A percentile compares a stretch with the other conserved stretches of the same genome.
These are phyloP conservation scores for Anas platyrhynchos DNA, from an alignment of 2,113 vertebrate species.

Conservation along the genomic window DNA sequence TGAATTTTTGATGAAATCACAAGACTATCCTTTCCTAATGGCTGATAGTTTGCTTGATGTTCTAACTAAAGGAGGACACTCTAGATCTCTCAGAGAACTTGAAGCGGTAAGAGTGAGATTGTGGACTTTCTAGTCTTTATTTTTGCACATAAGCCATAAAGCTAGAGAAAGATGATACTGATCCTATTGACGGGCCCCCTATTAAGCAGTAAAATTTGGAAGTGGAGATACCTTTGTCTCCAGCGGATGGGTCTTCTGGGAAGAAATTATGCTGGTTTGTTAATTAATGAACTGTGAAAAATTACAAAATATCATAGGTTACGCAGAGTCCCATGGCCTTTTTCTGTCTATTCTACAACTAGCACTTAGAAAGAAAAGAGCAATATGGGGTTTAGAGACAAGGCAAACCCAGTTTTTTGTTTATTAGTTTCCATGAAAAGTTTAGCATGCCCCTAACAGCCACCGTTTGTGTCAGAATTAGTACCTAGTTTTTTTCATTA, in stretches of 20 bases:
- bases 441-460: not conserved
- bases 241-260: not conserved
- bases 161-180: not conserved
- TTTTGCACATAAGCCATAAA: not conserved
- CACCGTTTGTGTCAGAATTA: not conserved
- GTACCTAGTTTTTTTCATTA: not conserved
- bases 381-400: not conserved
- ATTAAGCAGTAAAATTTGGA: not conserved
- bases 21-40: slow-evolving; percentile 88
- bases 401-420: not conserved
- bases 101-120: slow-evolving; percentile 78
- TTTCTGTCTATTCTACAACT: accelerated
- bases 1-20: slow-evolving; percentile 88
- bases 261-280: not conserved
- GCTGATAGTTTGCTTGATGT: slow-evolving; percentile 95
- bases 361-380: not conserved
- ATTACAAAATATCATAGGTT: not conserved
- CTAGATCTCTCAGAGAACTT: slow-evolving; percentile 82
- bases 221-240: not conserved
- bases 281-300: not conserved
- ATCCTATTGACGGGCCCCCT: not conserved
- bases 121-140: not conserved
- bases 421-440: not conserved
- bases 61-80: slow-evolving; percentile 92
- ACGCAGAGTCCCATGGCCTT: not conserved